Evolutionary conservation across 2,113 vertebrate genomes (phyloP).

Genomic region (Orcinus orca): DNA sequence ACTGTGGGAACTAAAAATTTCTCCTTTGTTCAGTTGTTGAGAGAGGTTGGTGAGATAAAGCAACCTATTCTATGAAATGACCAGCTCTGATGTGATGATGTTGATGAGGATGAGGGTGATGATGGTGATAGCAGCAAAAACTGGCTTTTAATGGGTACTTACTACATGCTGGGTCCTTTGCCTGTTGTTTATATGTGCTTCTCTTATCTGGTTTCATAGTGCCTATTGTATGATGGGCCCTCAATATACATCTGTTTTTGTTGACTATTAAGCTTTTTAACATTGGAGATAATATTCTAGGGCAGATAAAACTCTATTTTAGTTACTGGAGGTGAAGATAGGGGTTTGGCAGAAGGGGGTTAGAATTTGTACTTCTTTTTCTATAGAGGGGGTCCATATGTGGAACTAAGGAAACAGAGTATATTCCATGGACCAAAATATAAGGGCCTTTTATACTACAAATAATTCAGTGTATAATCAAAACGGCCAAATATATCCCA

Average conservation of each 20-base stretch:
- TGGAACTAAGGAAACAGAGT: neutral
- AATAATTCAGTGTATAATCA: neutral
- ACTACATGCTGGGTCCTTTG: neutral
- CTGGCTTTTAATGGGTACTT: neutral
- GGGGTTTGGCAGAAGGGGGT: neutral
- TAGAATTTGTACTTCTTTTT: neutral
- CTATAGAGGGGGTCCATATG: neutral
- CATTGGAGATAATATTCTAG: neutral
- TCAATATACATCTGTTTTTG: neutral
- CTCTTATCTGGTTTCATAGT: neutral
- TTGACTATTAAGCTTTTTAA: neutral
- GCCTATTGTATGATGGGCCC: too few relatives aligned
- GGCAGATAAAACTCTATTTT: neutral
- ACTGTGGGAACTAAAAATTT: neutral
- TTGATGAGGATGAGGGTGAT: accelerated
- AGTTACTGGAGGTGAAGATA: neutral
- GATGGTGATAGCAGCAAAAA: neutral
- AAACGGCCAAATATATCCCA: neutral
- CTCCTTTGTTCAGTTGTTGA: neutral
- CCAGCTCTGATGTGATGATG: neutral
- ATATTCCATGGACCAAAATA: neutral
- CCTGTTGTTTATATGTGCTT: neutral
- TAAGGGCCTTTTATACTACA: neutral
- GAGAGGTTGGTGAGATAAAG: neutral
- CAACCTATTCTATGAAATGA: neutral